Base-by-base conservation (phyloP, 2,888 invertebrate genomes). In the Temnothorax rugatulus region DNA sequence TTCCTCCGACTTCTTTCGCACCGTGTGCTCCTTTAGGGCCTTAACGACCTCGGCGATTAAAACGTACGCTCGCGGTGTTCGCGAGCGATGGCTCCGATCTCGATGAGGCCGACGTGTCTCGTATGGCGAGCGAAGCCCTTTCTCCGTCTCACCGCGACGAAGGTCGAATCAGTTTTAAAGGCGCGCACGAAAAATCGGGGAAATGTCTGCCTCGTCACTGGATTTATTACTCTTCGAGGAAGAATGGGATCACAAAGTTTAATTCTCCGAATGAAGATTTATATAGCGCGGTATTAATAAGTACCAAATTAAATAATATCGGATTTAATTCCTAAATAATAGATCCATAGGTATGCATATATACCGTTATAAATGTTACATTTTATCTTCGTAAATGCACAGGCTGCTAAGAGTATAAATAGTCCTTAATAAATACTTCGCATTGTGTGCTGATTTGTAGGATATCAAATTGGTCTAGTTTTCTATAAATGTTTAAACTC, bases 1-100 rank as follows among this genome's bases (percentile, higher is more conserved):
- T 84, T 83, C 84, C 85, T 73, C 75, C 84, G 81, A 44, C 81
- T 87, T 86, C 84, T 84, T 86, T 88, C 76, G 86, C 88, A 84
- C 82, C 73, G 81, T 41, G 54, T 52, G 85, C 75, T 79, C 83
- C 82, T 85, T 83, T 61, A 73, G 74, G 86, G 73, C 77, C 86
- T 74, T 89, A 89, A 90, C 90, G 90, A 90, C 84, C 87, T 59
- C 66, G 71, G 82, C 87, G 90, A 88, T 90, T 89, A 88, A 90
- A 89, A 85, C 85, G 82, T 83, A 73, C 69, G 74, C 44, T 47
- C 69, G 50, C 41, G 75, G 59, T 44, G 38, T 9, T 64, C 50
- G 21, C 15, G 52, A 41, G n/a, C 77, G 61, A 76, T 77, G 77
- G 34, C 38, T 81, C 21, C 59, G 54, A 69, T 69, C 69, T 59